Evolutionary conservation across 2,888 invertebrate species (phyloP), one percentile per base, ranked within the genome.

Genomic region (Magallana nippona): DNA sequence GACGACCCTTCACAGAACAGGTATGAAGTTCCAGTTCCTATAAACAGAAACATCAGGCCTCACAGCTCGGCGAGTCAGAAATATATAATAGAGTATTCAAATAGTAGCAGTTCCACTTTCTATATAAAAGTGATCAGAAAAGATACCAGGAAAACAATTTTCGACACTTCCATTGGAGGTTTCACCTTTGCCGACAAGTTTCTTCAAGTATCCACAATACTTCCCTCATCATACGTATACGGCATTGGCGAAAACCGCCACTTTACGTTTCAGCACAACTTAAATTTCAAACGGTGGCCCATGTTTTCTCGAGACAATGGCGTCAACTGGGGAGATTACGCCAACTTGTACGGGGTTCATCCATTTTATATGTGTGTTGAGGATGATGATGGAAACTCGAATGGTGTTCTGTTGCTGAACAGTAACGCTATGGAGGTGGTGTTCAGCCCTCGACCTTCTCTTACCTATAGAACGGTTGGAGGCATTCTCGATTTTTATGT

Each of bases 391-490:
- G 95, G 96, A 19, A 90, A 91, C 78, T 88, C 93, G 3, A 96
- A 97, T 92, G 97, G 97, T n/a, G 96, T 97, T 27, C 95, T 97
- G 79, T 95, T 97, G 1, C 95, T 97, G 17, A 98, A 97, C 92
- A 97, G 97, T 90, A 97, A 98, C 93, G 97, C 97, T 22, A 92
- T 92, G 91, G 93, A 89, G 85, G 83, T 89, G 27, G 55, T 88
- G 15, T 77, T 89, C 22, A 86, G 88, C 22, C 89, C 89, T n/a
- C 95, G 96, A 0, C 97, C 97, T 0, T 97, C 96, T 0, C 95
- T 98, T 79, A 98, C 98, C 0, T 98, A 96, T 94, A 95, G 98
- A 85, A 95, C 97, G 0, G 96, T 96, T 77, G 98, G 98, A 19
- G 98, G 98, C 0, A 95, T 97, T 13, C 95, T 98, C 2, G 96